A percentile compares a stretch with the other conserved stretches of the same genome.
phyloP scores from a whole-genome alignment of 2,797 vertebrate genomes.

The Labroides dimidiatus region DNA sequence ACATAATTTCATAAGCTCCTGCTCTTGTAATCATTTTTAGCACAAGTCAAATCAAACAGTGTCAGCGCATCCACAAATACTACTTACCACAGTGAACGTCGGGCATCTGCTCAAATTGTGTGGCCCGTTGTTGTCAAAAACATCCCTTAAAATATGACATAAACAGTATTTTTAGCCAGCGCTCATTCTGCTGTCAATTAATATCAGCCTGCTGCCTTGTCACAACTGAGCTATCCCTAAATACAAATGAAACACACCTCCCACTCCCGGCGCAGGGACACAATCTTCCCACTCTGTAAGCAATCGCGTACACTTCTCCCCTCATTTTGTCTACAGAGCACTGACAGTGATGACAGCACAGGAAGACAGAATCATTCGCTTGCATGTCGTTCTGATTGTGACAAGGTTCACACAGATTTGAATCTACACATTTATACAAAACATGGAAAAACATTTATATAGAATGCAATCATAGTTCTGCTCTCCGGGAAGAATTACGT shows the following conservation, averaged over 20 bases:
- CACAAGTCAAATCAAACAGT: constrained; percentile 21
- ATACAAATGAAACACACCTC: constrained; percentile 68
- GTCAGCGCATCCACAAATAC: constrained; percentile 35
- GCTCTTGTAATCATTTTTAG: constrained; percentile 23
- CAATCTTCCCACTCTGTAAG: constrained; percentile 48
- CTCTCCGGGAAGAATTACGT: background rate
- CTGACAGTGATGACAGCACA: constrained; percentile 4
- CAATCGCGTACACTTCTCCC: constrained; percentile 19
- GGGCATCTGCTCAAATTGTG: constrained; percentile 31
- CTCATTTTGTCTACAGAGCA: constrained; percentile 4
- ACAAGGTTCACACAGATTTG: background rate
- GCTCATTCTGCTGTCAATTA: constrained; percentile 53
- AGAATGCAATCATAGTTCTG: background rate
- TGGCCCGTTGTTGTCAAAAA: constrained; percentile 48
- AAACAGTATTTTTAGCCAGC: constrained; percentile 54
- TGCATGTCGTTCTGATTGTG: background rate
- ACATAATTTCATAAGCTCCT: constrained; percentile 16
- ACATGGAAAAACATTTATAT: too few species aligned
- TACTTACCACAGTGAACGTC: constrained; percentile 30
- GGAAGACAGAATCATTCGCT: constrained; percentile 17
- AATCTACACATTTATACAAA: background rate
- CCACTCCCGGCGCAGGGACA: constrained; percentile 52
- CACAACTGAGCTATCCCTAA: constrained; percentile 57
- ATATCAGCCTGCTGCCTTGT: constrained; percentile 63
- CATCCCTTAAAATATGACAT: constrained; percentile 51